Conservation (phyloP, 2,113 vertebrate species). For the Andinoacara biseriatus region DNA sequence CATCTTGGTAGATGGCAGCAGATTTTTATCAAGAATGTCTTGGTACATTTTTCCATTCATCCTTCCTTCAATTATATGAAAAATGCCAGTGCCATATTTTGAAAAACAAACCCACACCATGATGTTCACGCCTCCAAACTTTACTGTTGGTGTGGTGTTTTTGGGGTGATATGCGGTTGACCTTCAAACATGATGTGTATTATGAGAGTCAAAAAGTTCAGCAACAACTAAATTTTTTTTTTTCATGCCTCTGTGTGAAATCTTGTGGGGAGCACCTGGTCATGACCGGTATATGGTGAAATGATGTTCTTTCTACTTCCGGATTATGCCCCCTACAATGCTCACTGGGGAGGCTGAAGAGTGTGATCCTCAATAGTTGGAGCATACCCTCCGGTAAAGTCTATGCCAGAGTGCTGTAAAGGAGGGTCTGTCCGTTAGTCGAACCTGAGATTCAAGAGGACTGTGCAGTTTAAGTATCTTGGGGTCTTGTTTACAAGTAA, state of each 20-base stretch:
- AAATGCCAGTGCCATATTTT: background rate
- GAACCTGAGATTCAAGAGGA: no score
- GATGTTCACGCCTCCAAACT: background rate
- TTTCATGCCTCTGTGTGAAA: background rate
- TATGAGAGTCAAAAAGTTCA: background rate
- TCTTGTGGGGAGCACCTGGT: background rate
- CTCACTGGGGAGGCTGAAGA: no score
- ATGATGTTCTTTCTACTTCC: constrained; percentile 9
- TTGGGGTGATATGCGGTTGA: background rate
- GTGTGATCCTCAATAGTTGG: no score
- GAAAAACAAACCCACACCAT: background rate
- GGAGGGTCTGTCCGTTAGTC: no score
- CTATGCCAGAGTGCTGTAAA: no score
- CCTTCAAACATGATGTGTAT: background rate
- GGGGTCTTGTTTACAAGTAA: no score
- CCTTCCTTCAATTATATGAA: background rate
- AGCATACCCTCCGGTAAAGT: no score
- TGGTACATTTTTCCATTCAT: background rate
- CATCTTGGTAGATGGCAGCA: background rate
- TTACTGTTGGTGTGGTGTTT: background rate
- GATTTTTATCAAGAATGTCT: background rate
- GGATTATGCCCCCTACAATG: background rate
- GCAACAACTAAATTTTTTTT: background rate
- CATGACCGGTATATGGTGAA: background rate
- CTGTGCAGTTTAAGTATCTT: no score